Conservation (phyloP, 2,888 invertebrate species). For the Machimus rusticus region DNA sequence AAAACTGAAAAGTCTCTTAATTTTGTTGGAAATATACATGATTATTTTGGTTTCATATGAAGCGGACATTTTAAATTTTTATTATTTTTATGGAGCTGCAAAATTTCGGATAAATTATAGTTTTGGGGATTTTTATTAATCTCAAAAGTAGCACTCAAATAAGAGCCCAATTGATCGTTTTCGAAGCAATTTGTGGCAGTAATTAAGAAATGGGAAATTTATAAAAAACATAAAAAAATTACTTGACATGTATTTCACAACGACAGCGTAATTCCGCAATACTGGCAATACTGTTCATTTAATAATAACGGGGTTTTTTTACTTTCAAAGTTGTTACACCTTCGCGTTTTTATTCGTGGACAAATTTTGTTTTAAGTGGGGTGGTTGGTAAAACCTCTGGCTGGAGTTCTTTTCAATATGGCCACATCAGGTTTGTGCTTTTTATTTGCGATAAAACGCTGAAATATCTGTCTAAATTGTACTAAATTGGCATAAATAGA, state of each 20-base stretch:
- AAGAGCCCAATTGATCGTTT: too few species aligned
- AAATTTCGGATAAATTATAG: too few species aligned
- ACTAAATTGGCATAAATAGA: not conserved
- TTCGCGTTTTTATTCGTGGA: not conserved
- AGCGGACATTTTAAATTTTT: too few species aligned
- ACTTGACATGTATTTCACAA: not conserved
- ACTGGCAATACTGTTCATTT: not conserved
- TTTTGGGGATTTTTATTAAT: too few species aligned
- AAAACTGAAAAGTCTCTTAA: too few species aligned
- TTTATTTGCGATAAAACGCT: slow-evolving; percentile 39
- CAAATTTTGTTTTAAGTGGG: not conserved
- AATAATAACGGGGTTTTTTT: not conserved
- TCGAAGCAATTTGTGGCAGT: too few species aligned
- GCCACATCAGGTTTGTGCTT: slow-evolving; percentile 76
- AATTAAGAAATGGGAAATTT: too few species aligned
- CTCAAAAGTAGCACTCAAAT: too few species aligned
- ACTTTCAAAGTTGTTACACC: not conserved
- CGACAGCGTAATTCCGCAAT: not conserved
- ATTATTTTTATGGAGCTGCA: too few species aligned
- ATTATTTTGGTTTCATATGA: too few species aligned
- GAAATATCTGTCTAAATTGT: not conserved
- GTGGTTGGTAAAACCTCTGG: not conserved
- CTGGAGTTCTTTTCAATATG: slow-evolving; percentile 67
- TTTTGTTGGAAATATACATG: too few species aligned
- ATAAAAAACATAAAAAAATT: too few species aligned